A percentile compares a stretch with the other conserved stretches of the same genome.
Evolutionary conservation across 2,888 invertebrate species (phyloP).

Genomic region (Diplolepis rosae): DNA sequence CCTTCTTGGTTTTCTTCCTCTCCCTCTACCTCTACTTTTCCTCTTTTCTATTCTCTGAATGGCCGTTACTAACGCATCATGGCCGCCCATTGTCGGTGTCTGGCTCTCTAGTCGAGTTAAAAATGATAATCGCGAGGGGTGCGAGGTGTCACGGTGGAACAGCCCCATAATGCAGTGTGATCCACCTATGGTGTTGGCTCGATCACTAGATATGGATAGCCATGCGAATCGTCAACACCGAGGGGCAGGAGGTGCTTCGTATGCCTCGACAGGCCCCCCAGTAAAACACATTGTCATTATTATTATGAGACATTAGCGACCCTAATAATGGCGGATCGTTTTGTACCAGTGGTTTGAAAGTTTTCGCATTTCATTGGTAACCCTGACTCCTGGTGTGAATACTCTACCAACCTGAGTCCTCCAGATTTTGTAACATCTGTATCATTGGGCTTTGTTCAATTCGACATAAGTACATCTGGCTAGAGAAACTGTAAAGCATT

Average conservation of each 20-base stretch:
- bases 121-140: conserved; percentile 65
- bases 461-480: conserved; percentile 64
- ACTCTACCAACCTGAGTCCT: conserved; percentile 33
- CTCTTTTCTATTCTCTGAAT: conserved; percentile 53
- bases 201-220: conserved; percentile 9
- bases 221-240: conserved; percentile 38
- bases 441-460: conserved; percentile 65
- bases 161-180: conserved; percentile 51
- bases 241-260: conserved; percentile 29
- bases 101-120: conserved; percentile 64
- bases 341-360: conserved; percentile 36
- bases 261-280: conserved; percentile 33
- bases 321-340: conserved; percentile 61
- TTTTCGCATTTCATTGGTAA: conserved; percentile 28
- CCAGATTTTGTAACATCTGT: conserved; percentile 68
- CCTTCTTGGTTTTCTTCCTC: too few relatives aligned
- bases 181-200: conserved; percentile 55
- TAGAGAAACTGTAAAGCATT: conserved; percentile 33
- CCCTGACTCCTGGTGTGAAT: conserved; percentile 44
- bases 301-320: conserved; percentile 70
- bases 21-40: conserved; percentile 33
- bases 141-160: conserved; percentile 66
- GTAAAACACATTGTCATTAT: conserved; percentile 49
- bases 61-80: conserved; percentile 67
- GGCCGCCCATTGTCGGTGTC: conserved; percentile 64